Base-by-base conservation (phyloP, 2,113 vertebrate species). In the Pterocles burchelli region DNA sequence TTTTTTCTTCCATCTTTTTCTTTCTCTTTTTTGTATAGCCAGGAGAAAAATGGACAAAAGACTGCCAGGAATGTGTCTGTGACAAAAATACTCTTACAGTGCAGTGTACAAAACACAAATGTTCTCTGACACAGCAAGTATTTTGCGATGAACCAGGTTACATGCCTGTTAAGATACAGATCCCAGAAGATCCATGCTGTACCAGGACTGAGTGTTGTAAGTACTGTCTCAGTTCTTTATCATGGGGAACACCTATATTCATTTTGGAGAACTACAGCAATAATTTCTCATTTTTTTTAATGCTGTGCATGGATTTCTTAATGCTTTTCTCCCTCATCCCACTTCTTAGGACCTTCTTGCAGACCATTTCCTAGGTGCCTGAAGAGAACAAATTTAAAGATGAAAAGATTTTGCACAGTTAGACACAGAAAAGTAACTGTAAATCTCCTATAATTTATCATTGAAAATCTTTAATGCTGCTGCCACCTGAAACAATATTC, bases 1-100 rank as follows among this genome's bases (percentile, higher is more conserved):
- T 52, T 49, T 85, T 52, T 24, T 10, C 10, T 45, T 71, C 12
- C 10, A 38, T 38, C 38, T 57, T 43, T 31, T 54, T 31, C 3
- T 28, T 65, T 86, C 59, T 43, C 2, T 48, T 79, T 79, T 83
- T 34, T 31, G 20, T 72, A 36, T 78, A 98, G 98, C 96, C 96
- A 10, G 98, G 97, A 92, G 95, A 93, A 88, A 89, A 77, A 7
- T 82, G 98, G 97, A 71, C 17, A 46, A 51, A 36, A 73, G 66
- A 93, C 63, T 98, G 98, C 67, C 92, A 73, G 43, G 89, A 98
- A 48, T 98, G 98, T 77, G 74, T 89, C 65, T 98, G 98, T 52
- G 95, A 98, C 14, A 71, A 41, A 7, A 12, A 67, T 41, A 93
- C 96, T 1, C 91, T 90, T 78, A 14, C 38, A 4, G 62, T 98